phyloP scores from a whole-genome alignment of 2,888 invertebrate genomes.

The Terebella lapidaria region DNA sequence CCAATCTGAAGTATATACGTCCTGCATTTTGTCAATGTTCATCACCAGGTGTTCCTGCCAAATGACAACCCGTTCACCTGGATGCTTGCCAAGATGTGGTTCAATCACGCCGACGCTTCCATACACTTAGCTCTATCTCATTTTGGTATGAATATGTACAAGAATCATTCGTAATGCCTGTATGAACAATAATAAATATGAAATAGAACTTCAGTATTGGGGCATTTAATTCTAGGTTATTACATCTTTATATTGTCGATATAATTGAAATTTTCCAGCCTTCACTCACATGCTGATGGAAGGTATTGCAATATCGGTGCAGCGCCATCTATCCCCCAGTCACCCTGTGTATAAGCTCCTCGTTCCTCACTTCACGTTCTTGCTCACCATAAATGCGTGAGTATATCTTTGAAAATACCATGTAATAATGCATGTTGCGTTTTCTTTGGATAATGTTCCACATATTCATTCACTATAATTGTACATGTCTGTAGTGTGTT shows the following conservation, averaged over 20 bases:
- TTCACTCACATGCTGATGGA: constrained; percentile 56
- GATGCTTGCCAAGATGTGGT: constrained; percentile 54
- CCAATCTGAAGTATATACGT: too few species aligned
- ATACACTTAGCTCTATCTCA: constrained; percentile 50
- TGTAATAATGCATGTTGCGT: constrained; percentile 18
- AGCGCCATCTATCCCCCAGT: constrained; percentile 54
- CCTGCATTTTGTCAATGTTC: too few species aligned
- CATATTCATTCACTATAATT: too few species aligned
- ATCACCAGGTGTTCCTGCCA: constrained; percentile 52
- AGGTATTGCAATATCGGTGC: constrained; percentile 52
- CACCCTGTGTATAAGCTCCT: constrained; percentile 56
- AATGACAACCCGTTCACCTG: constrained; percentile 50
- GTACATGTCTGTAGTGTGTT: too few species aligned
- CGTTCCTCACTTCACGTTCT: constrained; percentile 55
- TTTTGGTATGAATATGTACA: constrained; percentile 42
- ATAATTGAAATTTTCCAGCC: constrained; percentile 35
- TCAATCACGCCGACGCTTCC: constrained; percentile 51
- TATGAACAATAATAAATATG: too few species aligned
- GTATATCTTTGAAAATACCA: constrained; percentile 18
- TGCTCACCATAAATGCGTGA: constrained; percentile 55
- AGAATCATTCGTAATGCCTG: too few species aligned
- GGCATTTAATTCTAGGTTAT: too few species aligned
- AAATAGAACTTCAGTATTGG: too few species aligned
- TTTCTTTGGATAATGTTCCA: too few species aligned
- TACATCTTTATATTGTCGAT: too few species aligned